These are phyloP conservation scores for Tachyglossus aculeatus DNA, from an alignment of 2,797 vertebrate species.

Conservation along the genomic window DNA sequence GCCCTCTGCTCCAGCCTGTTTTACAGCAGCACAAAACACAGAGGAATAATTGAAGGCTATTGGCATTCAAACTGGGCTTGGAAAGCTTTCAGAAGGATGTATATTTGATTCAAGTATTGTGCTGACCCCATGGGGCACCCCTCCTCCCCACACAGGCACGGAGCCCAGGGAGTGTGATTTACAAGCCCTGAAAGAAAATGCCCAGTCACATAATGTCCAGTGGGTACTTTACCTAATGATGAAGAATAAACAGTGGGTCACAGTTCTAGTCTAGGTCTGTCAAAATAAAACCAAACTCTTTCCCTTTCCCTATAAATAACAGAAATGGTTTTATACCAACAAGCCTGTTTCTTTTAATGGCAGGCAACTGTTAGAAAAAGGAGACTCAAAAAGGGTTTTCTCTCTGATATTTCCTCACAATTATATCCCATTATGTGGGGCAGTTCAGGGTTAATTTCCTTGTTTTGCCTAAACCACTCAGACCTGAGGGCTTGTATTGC, in stretches of 20 bases:
- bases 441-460: conserved; percentile 27
- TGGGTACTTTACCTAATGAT: conserved; percentile 15
- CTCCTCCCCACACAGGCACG: no score
- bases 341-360: conserved; percentile 8
- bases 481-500: conserved; percentile 23
- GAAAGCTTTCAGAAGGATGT: conserved; percentile 2
- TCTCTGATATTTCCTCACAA: conserved; percentile 27
- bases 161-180: conserved; percentile 10
- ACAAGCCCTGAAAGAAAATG: background rate
- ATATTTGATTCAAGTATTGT: conserved; percentile 41
- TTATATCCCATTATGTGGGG: conserved; percentile 37
- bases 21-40: conserved; percentile 46
- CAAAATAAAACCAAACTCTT: conserved; percentile 39
- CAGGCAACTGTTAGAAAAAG: conserved; percentile 42
- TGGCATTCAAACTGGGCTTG: conserved; percentile 45
- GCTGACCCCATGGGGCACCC: conserved; percentile 1
- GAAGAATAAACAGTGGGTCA: conserved; percentile 20
- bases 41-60: conserved; percentile 53
- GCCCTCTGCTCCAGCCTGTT: conserved; percentile 37
- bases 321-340: conserved; percentile 17
- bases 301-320: conserved; percentile 37
- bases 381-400: conserved; percentile 22
- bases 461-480: conserved; percentile 13
- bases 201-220: background rate
- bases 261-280: conserved; percentile 23